phyloP scores from a whole-genome alignment of 2,797 vertebrate genomes.

The Lerista edwardsae region DNA sequence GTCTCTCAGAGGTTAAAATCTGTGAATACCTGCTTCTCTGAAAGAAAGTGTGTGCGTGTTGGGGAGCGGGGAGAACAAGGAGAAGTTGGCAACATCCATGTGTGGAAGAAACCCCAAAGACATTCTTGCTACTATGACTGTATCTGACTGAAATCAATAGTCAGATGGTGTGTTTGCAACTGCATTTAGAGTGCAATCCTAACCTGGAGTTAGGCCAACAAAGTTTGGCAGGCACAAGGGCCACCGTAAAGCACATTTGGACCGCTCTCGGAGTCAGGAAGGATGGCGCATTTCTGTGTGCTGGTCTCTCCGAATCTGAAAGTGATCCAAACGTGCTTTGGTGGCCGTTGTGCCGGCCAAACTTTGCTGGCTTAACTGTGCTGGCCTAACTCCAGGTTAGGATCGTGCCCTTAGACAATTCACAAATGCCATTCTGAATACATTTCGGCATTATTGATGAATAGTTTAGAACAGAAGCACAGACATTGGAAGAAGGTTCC shows the following conservation, averaged over 20 bases:
- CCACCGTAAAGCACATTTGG: too few species aligned
- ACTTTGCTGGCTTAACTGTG: too few species aligned
- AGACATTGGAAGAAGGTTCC: neutral
- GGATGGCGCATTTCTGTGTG: too few species aligned
- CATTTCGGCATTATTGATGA: neutral
- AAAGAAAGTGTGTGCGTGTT: too few species aligned
- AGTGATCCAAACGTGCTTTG: too few species aligned
- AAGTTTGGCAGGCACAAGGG: too few species aligned
- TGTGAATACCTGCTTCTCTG: constrained; percentile 18
- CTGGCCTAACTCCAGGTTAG: too few species aligned
- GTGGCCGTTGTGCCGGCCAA: too few species aligned
- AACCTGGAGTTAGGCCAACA: too few species aligned
- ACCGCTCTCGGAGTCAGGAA: too few species aligned
- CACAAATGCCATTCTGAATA: neutral
- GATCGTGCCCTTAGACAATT: too few species aligned
- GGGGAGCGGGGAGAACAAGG: neutral
- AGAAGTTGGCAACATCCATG: neutral
- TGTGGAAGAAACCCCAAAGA: neutral
- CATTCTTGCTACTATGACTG: neutral
- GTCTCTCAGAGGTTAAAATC: constrained; percentile 29
- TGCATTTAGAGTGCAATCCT: neutral
- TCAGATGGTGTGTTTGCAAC: neutral
- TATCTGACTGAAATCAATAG: neutral
- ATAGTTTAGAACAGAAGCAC: neutral
- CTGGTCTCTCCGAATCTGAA: too few species aligned